phyloP scores from a whole-genome alignment of 2,113 vertebrate genomes.

The Tetrax tetrax region DNA sequence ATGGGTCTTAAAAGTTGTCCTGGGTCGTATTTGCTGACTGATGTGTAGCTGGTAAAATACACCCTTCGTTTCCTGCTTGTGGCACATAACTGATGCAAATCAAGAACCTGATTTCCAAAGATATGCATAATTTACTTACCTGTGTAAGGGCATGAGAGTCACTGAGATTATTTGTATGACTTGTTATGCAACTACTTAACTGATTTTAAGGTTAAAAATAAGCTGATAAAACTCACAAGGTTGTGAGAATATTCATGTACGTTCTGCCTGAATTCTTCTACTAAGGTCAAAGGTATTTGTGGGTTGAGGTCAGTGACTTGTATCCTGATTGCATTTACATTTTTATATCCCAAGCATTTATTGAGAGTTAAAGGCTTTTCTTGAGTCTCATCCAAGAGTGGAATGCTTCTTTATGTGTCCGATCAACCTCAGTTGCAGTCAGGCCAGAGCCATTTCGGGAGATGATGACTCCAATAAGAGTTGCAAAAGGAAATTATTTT shows the following conservation, averaged over 20 bases:
- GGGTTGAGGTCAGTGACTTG: neutral
- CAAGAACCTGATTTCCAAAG: neutral
- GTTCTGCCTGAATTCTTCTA: neutral
- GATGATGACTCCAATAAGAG: neutral
- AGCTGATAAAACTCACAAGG: neutral
- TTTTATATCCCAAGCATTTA: neutral
- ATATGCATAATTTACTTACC: neutral
- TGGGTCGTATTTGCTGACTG: neutral
- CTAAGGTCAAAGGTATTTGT: neutral
- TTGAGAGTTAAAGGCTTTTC: neutral
- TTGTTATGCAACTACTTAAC: neutral
- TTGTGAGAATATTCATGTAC: neutral
- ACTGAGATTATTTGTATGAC: neutral
- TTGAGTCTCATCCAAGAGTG: neutral
- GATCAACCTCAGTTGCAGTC: neutral
- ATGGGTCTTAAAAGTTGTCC: neutral
- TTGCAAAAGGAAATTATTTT: neutral
- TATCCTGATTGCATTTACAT: neutral
- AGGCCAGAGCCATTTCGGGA: neutral
- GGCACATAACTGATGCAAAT: neutral
- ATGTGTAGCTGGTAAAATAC: neutral
- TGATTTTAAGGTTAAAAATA: neutral
- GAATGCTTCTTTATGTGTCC: neutral
- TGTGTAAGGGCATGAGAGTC: neutral
- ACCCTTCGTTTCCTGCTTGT: neutral